Percentiles rank a stretch among this genome's conserved stretches.
Evolutionary conservation across 2,797 vertebrate genomes (phyloP).

Genomic region (Spea hammondii): DNA sequence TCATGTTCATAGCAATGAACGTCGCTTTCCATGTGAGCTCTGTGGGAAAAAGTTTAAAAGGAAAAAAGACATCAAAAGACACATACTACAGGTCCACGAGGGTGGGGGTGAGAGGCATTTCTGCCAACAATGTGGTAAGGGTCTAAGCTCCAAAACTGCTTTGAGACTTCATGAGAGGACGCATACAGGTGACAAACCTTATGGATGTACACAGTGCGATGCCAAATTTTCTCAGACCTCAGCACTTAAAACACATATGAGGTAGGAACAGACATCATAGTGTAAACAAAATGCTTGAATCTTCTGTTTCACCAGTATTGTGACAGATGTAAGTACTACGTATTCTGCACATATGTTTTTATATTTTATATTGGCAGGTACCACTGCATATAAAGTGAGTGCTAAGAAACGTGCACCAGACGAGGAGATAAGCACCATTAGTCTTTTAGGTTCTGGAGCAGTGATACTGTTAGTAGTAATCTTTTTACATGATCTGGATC

Average conservation of each 20-base stretch:
- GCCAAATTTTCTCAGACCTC: slow-evolving; percentile 94
- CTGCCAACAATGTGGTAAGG: slow-evolving; percentile 86
- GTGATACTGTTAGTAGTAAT: too few relatives aligned
- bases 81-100: slow-evolving; percentile 91
- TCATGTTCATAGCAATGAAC: slow-evolving; percentile 91
- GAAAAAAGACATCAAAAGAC: slow-evolving; percentile 90
- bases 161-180: slow-evolving; percentile 88
- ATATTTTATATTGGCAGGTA: too few relatives aligned
- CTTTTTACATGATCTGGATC: too few relatives aligned
- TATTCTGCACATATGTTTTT: too few relatives aligned
- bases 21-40: slow-evolving; percentile 83
- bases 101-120: slow-evolving; percentile 78
- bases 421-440: too few relatives aligned
- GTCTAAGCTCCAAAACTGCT: slow-evolving; percentile 90
- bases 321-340: too few relatives aligned
- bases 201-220: slow-evolving; percentile 79
- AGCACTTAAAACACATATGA: slow-evolving; percentile 92
- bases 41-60: slow-evolving; percentile 94
- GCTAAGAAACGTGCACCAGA: too few relatives aligned
- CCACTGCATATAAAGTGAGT: too few relatives aligned
- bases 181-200: slow-evolving; percentile 88
- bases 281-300: too few relatives aligned
- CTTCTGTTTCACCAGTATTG: too few relatives aligned
- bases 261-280: slow-evolving; percentile 67
- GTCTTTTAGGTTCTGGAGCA: too few relatives aligned